Evolutionary conservation across 2,888 invertebrate genomes (phyloP), one percentile per base, ranked within the genome.

Genomic region (Phyllotreta cruciferae): DNA sequence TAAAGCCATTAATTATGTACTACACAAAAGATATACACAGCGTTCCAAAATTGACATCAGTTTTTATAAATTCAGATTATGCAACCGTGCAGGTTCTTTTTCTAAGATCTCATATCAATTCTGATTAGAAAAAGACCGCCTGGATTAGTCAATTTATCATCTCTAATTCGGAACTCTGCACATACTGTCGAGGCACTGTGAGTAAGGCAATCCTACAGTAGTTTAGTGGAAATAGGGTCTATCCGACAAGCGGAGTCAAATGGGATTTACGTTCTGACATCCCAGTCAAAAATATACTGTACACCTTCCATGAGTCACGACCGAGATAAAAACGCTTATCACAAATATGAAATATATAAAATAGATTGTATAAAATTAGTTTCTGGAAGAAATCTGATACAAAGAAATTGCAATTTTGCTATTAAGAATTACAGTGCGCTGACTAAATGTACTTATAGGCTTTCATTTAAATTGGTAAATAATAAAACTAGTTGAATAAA

Each of bases 151-250:
- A 24, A 24, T 24, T 24, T 24, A 3, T 24, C 24, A 24, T 11
- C 8, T 52, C 37, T 11, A 52, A 0, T 52, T 52, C 38, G 13
- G 52, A 11, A 52, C 52, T 6, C 52, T 52, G 74, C 75, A 81
- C 80, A 79, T 81, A 80, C 80, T 81, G 80, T 81, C 80, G 79
- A 90, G 90, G 90, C 90, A 90, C 90, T 89, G 90, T 88, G 88
- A 88, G 87, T 89, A 90, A 90, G 90, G 90, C 90, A 90, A 84
- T 81, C 78, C 90, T 90, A 90, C 89, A 89, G 87, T 89, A 89
- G 86, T 82, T 83, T 83, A 83, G 86, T 86, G 85, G 85, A 85
- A 82, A 81, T 79, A 79, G 80, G 81, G 80, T 79, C 77, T 13
- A 80, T 61, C 79, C 79, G 77, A 53, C 62, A 64, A 56, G 62